Conservation (phyloP, 2,113 vertebrate genomes). For the Lampris megalopsis region DNA sequence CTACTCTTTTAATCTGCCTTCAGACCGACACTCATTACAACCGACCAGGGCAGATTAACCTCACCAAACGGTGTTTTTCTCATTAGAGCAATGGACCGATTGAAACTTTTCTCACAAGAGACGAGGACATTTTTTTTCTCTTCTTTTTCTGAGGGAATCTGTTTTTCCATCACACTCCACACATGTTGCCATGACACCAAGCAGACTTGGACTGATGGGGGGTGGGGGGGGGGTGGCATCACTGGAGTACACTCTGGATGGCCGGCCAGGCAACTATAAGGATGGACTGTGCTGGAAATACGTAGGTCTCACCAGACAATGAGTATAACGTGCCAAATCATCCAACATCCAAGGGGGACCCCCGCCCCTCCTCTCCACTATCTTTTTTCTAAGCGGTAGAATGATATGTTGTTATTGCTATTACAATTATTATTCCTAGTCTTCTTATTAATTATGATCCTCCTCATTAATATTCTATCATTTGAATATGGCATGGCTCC, state of each 20-base stretch:
- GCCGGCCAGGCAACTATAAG: slow-evolving; percentile 61
- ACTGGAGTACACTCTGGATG: slow-evolving; percentile 45
- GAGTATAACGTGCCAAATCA: slow-evolving; percentile 76
- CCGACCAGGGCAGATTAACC: slow-evolving; percentile 21
- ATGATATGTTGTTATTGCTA: slow-evolving; percentile 75
- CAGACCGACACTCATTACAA: slow-evolving; percentile 15
- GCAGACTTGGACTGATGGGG: slow-evolving; percentile 4
- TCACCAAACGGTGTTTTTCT: not conserved
- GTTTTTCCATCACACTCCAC: slow-evolving; percentile 24
- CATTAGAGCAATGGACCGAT: not conserved
- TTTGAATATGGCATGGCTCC: slow-evolving; percentile 76
- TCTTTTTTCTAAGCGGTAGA: slow-evolving; percentile 68
- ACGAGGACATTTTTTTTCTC: too few relatives aligned
- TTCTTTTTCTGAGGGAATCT: not conserved
- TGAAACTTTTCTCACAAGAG: not conserved
- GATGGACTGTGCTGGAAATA: slow-evolving; percentile 62
- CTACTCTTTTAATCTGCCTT: slow-evolving; percentile 45
- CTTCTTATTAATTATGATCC: slow-evolving; percentile 70
- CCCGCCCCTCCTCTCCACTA: slow-evolving; percentile 64
- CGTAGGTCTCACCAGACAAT: slow-evolving; percentile 67
- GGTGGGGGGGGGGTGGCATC: slow-evolving; percentile 24
- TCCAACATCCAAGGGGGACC: slow-evolving; percentile 54
- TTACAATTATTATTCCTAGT: slow-evolving; percentile 62
- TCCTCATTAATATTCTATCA: slow-evolving; percentile 65
- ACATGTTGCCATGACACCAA: slow-evolving; percentile 3